Evolutionary conservation across 2,888 invertebrate species (phyloP).

Genomic region (Eutolmus rufibarbis): DNA sequence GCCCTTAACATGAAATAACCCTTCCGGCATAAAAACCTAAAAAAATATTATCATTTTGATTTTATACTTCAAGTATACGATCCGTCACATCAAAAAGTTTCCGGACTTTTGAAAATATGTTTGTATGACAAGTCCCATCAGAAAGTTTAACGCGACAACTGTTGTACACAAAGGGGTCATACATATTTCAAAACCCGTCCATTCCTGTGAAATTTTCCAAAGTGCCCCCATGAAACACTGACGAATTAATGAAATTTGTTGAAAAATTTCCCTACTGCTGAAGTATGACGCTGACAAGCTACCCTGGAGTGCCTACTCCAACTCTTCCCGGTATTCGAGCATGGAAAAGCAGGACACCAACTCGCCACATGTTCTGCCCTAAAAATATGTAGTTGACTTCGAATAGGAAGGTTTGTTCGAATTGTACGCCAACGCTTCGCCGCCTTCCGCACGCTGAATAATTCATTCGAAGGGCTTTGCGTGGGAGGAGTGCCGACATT

Average conservation of each 20-base stretch:
- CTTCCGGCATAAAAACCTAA: neutral
- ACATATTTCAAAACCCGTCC: neutral
- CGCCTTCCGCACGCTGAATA: neutral
- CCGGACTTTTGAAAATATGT: neutral
- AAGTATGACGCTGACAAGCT: neutral
- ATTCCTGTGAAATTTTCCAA: neutral
- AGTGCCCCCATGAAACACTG: neutral
- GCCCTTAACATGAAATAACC: neutral
- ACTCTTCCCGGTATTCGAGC: neutral
- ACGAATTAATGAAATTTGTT: neutral
- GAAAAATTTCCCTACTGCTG: neutral
- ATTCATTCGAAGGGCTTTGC: neutral
- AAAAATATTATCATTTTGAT: neutral
- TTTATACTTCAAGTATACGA: neutral
- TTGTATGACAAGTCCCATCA: neutral
- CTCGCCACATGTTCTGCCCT: neutral
- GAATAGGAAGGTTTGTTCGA: neutral
- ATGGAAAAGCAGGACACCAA: neutral
- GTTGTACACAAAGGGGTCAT: neutral
- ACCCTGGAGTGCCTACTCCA: neutral
- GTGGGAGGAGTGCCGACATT: neutral
- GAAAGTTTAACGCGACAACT: neutral
- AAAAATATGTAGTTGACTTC: neutral
- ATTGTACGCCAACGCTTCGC: neutral
- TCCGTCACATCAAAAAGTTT: neutral